A percentile compares a stretch with the other conserved stretches of the same genome.
phyloP scores from a whole-genome alignment of 2,888 invertebrate species.

The Apodemia mormo region DNA sequence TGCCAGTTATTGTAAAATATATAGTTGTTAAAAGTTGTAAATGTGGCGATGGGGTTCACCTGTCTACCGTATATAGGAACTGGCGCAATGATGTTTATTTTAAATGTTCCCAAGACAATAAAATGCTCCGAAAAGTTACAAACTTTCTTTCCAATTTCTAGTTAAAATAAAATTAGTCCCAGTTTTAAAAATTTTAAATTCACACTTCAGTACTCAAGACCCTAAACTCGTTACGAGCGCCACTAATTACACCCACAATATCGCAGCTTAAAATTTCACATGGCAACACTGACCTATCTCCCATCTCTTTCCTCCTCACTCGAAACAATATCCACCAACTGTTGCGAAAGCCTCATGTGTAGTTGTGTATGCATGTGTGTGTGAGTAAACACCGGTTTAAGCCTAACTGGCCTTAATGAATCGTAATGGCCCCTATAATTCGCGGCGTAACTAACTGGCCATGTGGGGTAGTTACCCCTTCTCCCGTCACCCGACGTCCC shows the following conservation, averaged over 20 bases:
- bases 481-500: conserved; percentile 43
- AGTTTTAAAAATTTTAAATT: conserved; percentile 53
- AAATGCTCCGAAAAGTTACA: not conserved
- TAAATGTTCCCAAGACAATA: no score
- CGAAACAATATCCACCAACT: conserved; percentile 66
- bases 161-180: conserved; percentile 1
- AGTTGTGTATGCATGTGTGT: conserved; percentile 54
- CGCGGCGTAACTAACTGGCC: conserved; percentile 83
- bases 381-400: conserved; percentile 82
- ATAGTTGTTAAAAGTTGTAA: no score
- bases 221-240: conserved; percentile 67
- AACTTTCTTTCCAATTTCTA: not conserved
- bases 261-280: conserved; percentile 69
- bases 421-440: conserved; percentile 83
- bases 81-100: no score
- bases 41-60: no score
- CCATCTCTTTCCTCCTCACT: conserved; percentile 54
- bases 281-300: conserved; percentile 51
- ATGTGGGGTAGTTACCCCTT: conserved; percentile 65
- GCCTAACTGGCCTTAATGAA: conserved; percentile 83
- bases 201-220: conserved; percentile 60
- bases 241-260: conserved; percentile 74
- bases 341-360: conserved; percentile 56
- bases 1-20: no score
- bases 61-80: no score